These are phyloP conservation scores for Anhinga anhinga DNA, from an alignment of 2,113 vertebrate species.

Conservation along the genomic window DNA sequence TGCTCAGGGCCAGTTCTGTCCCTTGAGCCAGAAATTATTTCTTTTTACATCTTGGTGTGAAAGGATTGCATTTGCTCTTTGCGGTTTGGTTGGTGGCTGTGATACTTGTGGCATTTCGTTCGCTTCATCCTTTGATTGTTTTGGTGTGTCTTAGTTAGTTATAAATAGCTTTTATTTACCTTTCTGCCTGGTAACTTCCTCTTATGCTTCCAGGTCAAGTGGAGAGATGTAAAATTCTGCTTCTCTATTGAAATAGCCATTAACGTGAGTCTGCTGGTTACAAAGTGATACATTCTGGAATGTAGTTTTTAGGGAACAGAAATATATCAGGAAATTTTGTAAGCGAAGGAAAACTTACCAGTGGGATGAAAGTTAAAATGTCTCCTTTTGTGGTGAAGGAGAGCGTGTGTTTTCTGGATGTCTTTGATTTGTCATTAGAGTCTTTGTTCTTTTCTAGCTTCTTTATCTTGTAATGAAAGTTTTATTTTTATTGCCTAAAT, in stretches of 20 bases:
- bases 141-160: neutral
- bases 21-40: neutral
- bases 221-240: neutral
- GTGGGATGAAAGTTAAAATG: neutral
- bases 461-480: neutral
- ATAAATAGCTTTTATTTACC: neutral
- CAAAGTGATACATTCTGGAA: neutral
- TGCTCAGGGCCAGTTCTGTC: neutral
- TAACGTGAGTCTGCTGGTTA: neutral
- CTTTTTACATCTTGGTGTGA: neutral
- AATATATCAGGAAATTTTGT: neutral
- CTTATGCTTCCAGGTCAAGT: neutral
- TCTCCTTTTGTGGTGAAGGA: neutral
- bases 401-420: neutral
- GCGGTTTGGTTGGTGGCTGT: neutral
- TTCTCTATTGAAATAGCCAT: neutral
- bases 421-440: neutral
- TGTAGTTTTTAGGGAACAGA: neutral
- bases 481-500: neutral
- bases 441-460: neutral
- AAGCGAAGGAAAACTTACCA: neutral
- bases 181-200: neutral
- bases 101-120: neutral
- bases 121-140: neutral
- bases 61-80: neutral